Conservation (phyloP, 1,140 invertebrate species). For the Drosophila azteca region DNA sequence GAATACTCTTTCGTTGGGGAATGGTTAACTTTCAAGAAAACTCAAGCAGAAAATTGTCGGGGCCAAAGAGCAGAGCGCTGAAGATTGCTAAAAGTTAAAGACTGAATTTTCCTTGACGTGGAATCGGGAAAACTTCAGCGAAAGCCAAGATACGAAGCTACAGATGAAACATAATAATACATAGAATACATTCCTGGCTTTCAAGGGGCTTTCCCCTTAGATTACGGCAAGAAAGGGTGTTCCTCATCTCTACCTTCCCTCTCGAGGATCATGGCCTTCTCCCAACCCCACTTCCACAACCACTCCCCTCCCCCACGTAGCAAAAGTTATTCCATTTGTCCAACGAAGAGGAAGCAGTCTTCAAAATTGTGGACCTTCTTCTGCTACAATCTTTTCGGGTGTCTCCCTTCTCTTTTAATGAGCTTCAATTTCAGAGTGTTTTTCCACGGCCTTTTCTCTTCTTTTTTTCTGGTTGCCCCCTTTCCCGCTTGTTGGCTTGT, state of each 20-base stretch:
- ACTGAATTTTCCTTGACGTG: too few species aligned
- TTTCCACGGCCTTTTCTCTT: conserved; percentile 9
- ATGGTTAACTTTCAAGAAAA: background rate
- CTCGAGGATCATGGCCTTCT: background rate
- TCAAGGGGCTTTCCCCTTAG: too few species aligned
- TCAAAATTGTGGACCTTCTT: conserved; percentile 49
- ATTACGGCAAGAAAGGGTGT: too few species aligned
- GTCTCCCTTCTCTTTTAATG: conserved; percentile 67
- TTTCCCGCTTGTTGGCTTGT: conserved; percentile 53
- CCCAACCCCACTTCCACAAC: too few species aligned
- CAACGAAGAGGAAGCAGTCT: conserved; percentile 22
- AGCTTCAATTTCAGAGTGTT: conserved; percentile 52
- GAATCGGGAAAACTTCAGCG: too few species aligned
- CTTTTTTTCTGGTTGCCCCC: conserved; percentile 10
- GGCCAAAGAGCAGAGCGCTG: too few species aligned
- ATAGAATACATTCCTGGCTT: too few species aligned
- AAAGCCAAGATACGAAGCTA: too few species aligned
- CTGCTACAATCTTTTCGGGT: too few species aligned
- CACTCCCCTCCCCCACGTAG: background rate
- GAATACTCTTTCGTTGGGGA: conserved; percentile 16
- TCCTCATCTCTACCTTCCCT: too few species aligned
- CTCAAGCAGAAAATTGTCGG: background rate
- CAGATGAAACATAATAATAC: too few species aligned
- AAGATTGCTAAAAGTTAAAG: background rate
- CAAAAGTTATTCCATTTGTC: conserved; percentile 41